Percentiles rank a stretch among this genome's conserved stretches.
Evolutionary conservation across 2,888 invertebrate genomes (phyloP).

Genomic region (Sinhomidia bicolor): DNA sequence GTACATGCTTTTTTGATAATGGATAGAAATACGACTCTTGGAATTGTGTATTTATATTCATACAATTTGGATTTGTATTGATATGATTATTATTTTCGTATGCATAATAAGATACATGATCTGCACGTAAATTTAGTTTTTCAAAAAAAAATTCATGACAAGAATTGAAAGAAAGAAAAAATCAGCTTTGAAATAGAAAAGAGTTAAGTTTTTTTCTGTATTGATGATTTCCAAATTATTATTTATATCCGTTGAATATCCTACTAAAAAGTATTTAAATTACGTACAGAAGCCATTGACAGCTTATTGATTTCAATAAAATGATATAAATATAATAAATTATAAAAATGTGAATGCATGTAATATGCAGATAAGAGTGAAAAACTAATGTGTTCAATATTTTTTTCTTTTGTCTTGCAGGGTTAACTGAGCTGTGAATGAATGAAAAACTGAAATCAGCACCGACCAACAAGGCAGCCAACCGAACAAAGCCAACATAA

Average conservation of each 20-base stretch:
- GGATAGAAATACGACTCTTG: slow-evolving; percentile 27
- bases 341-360: slow-evolving; percentile 35
- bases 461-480: slow-evolving; percentile 16
- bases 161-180: slow-evolving; percentile 43
- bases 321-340: slow-evolving; percentile 46
- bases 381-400: slow-evolving; percentile 40
- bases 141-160: slow-evolving; percentile 60
- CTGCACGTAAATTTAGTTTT: slow-evolving; percentile 62
- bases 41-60: slow-evolving; percentile 29
- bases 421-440: slow-evolving; percentile 69
- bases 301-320: slow-evolving; percentile 72
- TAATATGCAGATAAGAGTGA: slow-evolving; percentile 40
- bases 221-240: slow-evolving; percentile 6
- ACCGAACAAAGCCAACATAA: slow-evolving; percentile 12
- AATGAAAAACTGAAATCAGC: slow-evolving; percentile 55
- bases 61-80: slow-evolving; percentile 42
- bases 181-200: slow-evolving; percentile 11
- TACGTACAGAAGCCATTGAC: slow-evolving; percentile 68
- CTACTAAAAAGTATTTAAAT: neutral
- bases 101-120: slow-evolving; percentile 60
- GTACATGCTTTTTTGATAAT: slow-evolving; percentile 26
- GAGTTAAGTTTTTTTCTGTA: neutral
- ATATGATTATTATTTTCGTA: slow-evolving; percentile 49
- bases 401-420: slow-evolving; percentile 70
- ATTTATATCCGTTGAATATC: slow-evolving; percentile 1